Percentiles rank a stretch among this genome's conserved stretches.
Evolutionary conservation across 2,797 vertebrate species (phyloP).

Genomic region (Danio kyathit): DNA sequence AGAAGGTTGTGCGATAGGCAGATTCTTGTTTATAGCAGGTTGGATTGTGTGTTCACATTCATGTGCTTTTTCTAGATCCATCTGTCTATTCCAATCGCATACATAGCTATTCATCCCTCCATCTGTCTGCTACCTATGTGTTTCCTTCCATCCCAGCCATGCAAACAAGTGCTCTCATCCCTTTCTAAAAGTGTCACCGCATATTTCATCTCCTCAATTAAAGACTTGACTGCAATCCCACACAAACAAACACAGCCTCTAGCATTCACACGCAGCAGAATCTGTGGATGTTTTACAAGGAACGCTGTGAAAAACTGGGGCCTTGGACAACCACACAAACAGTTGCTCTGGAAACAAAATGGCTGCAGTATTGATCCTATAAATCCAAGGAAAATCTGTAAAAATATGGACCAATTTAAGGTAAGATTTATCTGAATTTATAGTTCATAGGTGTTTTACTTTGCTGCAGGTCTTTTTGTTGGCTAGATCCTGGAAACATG

Average conservation of each 20-base stretch:
- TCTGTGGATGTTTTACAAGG: conserved; percentile 5
- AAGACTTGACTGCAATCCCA: conserved; percentile 8
- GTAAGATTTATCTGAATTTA: not conserved
- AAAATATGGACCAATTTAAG: not conserved
- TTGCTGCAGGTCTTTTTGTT: not conserved
- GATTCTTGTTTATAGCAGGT: conserved; percentile 16
- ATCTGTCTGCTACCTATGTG: conserved; percentile 63
- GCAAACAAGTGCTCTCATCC: conserved; percentile 54
- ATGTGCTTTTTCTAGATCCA: conserved; percentile 28
- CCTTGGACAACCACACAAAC: conserved; percentile 2
- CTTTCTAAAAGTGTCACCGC: conserved; percentile 45
- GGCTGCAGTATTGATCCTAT: not conserved
- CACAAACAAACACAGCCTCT: conserved; percentile 33
- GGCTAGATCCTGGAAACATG: not conserved
- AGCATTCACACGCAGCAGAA: not conserved
- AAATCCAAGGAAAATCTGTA: not conserved
- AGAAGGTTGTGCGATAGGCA: no score
- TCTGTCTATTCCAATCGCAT: conserved; percentile 49
- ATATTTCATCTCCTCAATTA: conserved; percentile 54
- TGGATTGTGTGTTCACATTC: conserved; percentile 29
- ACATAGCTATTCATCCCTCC: conserved; percentile 56
- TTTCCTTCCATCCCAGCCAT: conserved; percentile 43
- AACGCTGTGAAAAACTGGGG: not conserved
- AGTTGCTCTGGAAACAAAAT: not conserved
- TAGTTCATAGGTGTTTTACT: not conserved